Base-by-base conservation (phyloP, 2,113 vertebrate genomes). In the Albula goreensis region DNA sequence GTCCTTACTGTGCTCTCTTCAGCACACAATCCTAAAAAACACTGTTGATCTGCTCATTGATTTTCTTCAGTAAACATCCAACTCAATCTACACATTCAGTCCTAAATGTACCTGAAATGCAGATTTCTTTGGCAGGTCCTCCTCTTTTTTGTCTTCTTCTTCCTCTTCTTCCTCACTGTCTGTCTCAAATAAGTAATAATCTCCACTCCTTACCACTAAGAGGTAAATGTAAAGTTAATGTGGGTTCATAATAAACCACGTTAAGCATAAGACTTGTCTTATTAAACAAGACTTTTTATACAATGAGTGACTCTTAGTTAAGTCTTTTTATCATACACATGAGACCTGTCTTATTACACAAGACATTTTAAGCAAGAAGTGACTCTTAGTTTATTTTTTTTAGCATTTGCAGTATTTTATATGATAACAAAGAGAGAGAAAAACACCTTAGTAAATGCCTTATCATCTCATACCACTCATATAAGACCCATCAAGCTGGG, bases 181-280 rank as follows among this genome's bases (percentile, higher is more conserved):
- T 50, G 98, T 98, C 94, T 99, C 98, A 96, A 99, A 99, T 90
- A 99, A 97, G 96, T 99, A 99, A 94, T 99, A 99, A 95, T 98
- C 97, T 87, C 98, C 98, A 93, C 97, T 98, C 94, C 97, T 96
- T 92, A 99, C 97, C 97, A 99, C 98, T 99, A 94, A 90, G 94
- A 88, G 87, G 95, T 94, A 95, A 92, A 96, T 57, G 52, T 5
- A 80, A 5, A 85, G 15, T 48, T 41, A 41, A 41, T 41, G 31
- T 41, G 31, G 31, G 31, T 41, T 41, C 31, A 41, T 41, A 41
- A 41, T 41, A 41, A 41, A 41, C 31, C 31, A 41, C 31, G 31
- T 41, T 41, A 41, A 41, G 31, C 31, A 41, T 41, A 41, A 41
- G 31, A 41, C 31, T 41, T 41, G 31, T 41, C 31, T 41, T 41